Evolutionary conservation across 30 jellyfish, hydroid and myxozoan species (phyloP), one percentile per base, ranked within the genome.

Genomic region (Catostylus mosaicus): DNA sequence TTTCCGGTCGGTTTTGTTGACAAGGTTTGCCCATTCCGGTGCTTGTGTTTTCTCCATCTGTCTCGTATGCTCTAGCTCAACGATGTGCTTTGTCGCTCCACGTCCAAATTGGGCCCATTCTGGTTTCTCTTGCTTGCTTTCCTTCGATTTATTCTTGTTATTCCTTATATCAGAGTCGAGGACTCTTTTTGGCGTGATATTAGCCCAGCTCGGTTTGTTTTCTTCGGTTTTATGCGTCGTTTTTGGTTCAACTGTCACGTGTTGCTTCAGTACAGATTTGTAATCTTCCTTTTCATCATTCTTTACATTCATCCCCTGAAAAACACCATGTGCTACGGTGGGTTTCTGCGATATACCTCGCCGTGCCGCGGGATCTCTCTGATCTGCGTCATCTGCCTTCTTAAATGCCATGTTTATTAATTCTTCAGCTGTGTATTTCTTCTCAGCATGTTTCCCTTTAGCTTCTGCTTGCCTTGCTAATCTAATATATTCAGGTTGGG

Each of bases 51-150:
- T 66, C 54, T 66, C 84, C 3, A 64, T 24, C 0, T 26, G 56
- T 35, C 34, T 67, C 76, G 67, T 35, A 2, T 66, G 84, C 67
- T 65, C 83, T 22, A 80, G 74, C 38, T 60, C 91, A 30, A 68
- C 67, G 30, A 81, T 38, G 29, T 65, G 68, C 67, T 65, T 81
- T 77, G 73, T 81, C 16, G 84, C 64, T 3, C 84, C 84, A 27
- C 84, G 80, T 12, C 76, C 84, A 29, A 81, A 38, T 47, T 81
- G 91, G 19, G 91, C 91, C 91, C 91, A 81, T 81, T 81, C 91
- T 18, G 91, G 91, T 68, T 62, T 68, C 27, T 81, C 84, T 24
- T 81, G 80, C 36, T 67, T 81, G 62, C 27, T 68, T 6, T 81
- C 91, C 77, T 67, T 81, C 35, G 65, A 33, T 33, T 64, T 66